Evolutionary conservation across 2,888 invertebrate genomes (phyloP), one percentile per base, ranked within the genome.

Genomic region (Lochmaea crataegi): DNA sequence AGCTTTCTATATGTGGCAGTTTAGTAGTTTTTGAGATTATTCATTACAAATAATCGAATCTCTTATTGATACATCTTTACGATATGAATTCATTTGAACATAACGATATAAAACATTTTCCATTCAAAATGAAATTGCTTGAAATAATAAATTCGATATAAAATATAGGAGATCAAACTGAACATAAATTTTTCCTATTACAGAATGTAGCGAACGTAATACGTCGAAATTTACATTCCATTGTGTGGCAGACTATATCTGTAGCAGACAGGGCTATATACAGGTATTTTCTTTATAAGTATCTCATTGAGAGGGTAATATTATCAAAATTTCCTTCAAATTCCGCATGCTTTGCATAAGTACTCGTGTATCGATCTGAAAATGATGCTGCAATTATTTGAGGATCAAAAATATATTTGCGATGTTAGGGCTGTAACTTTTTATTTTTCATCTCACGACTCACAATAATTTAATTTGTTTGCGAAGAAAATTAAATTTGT

Each of bases 201-300:
- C 4, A 45, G 42, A 12, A 45, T 12, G 12, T 45, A 12, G 0
- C 12, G 12, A 45, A 45, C 42, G 12, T 51, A 48, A 51, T 51
- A 14, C 14, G 51, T 58, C 7, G 7, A 58, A 26, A 58, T 26
- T 58, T 32, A 26, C 26, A 26, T 58, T 58, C 22, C 26, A 26
- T 32, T 58, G 12, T 7, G 32, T 32, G 0, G 32, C 4, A 22
- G 11, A 26, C 22, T 57, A 57, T n/a, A 51, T 58, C 58, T 58
- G 58, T 32, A 26, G 32, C 58, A 26, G 58, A 58, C 58, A 58
- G 22, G 12, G 9, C 14, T 16, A 6, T 51, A 58, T 26, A n/a
- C 14, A 58, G 58, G 58, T 58, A 58, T 58, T 58, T 58, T 11
- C 26, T 58, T 58, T 58, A 10, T 58, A 58, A 58, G 58, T 22